A percentile compares a stretch with the other conserved stretches of the same genome.
Evolutionary conservation across 2,113 vertebrate genomes (phyloP).

Genomic region (Empidonax alnorum): DNA sequence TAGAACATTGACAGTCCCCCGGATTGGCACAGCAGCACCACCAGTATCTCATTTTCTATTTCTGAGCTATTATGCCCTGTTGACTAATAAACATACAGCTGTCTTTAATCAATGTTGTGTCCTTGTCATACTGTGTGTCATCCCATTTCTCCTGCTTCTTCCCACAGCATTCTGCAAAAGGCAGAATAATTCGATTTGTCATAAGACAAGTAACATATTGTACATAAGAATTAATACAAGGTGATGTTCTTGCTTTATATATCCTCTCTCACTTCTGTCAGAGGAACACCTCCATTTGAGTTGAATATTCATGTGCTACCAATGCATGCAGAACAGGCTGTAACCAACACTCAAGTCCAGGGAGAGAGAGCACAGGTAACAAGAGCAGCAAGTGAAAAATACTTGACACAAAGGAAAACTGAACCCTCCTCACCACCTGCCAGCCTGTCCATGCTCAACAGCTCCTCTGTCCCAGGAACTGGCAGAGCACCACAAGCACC

Average conservation of each 20-base stretch:
- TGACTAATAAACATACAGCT: slow-evolving; percentile 64
- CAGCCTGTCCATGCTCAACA: background rate
- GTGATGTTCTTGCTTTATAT: slow-evolving; percentile 36
- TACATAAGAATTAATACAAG: slow-evolving; percentile 23
- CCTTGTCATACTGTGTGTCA: slow-evolving; percentile 45
- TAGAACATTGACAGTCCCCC: background rate
- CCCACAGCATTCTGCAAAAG: slow-evolving; percentile 16
- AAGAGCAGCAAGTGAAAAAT: background rate
- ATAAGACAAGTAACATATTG: slow-evolving; percentile 48
- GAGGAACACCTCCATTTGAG: slow-evolving; percentile 25
- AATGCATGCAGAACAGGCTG: background rate
- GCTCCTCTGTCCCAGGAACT: background rate
- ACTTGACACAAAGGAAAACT: background rate
- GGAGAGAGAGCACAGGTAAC: background rate
- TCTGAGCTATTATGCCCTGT: slow-evolving; percentile 46
- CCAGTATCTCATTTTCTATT: slow-evolving; percentile 16
- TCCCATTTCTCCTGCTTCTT: slow-evolving; percentile 36
- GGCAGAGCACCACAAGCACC: background rate
- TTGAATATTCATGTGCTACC: slow-evolving; percentile 42
- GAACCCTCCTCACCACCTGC: background rate
- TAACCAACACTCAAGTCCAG: background rate
- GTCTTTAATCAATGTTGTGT: slow-evolving; percentile 56
- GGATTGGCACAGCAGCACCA: background rate
- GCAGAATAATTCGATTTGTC: slow-evolving; percentile 46
- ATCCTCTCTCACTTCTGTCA: slow-evolving; percentile 13